Evolutionary conservation across 2,797 vertebrate species (phyloP).

Genomic region (Sciurus carolinensis): DNA sequence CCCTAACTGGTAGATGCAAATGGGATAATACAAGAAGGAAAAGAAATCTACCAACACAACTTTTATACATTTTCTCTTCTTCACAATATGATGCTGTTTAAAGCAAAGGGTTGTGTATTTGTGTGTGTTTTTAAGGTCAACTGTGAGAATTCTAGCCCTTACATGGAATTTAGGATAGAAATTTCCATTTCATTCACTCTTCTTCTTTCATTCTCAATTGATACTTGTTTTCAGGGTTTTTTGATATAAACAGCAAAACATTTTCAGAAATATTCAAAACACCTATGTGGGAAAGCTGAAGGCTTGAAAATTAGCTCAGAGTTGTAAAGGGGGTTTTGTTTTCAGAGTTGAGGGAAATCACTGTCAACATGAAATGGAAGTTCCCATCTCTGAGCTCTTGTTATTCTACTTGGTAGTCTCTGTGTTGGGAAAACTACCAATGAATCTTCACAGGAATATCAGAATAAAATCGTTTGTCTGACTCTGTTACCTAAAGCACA

Average conservation of each 20-base stretch:
- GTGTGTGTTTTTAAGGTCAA: not conserved
- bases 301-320: slow-evolving; percentile 66
- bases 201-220: not conserved
- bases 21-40: not conserved
- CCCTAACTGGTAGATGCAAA: not conserved
- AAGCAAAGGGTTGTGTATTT: not conserved
- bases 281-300: slow-evolving; percentile 61
- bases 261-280: slow-evolving; percentile 62
- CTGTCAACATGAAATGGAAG: slow-evolving; percentile 73
- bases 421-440: not conserved
- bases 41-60: not conserved
- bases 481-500: not conserved
- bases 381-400: slow-evolving; percentile 46
- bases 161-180: slow-evolving; percentile 54
- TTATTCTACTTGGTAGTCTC: not conserved
- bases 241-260: slow-evolving; percentile 68
- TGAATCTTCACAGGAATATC: not conserved
- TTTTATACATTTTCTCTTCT: not conserved
- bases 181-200: slow-evolving; percentile 67
- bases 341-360: slow-evolving; percentile 54
- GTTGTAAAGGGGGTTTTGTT: slow-evolving; percentile 71
- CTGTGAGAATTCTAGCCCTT: not conserved
- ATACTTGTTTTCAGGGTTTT: slow-evolving; percentile 62
- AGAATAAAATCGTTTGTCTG: not conserved
- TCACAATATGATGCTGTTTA: not conserved